phyloP scores from a whole-genome alignment of 2,888 invertebrate species.

The Troides oblongomaculatus region DNA sequence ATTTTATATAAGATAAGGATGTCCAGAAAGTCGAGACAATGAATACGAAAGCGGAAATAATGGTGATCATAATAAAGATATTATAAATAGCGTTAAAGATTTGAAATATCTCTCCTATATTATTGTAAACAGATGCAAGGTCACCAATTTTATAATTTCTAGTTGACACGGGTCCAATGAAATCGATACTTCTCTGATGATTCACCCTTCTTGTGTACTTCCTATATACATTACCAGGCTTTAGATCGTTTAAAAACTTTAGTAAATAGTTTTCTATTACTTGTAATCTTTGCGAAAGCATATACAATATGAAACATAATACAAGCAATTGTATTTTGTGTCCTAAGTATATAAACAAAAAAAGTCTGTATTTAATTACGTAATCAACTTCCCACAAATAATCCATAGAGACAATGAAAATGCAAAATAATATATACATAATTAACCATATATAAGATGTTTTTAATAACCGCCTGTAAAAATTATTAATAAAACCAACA shows the following conservation, averaged over 20 bases:
- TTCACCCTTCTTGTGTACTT: slow-evolving; percentile 32
- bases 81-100: slow-evolving; percentile 52
- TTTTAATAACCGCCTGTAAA: not conserved
- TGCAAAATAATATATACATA: slow-evolving; percentile 3
- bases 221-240: slow-evolving; percentile 27
- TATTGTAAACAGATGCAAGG: slow-evolving; percentile 48
- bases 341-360: not conserved
- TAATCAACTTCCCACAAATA: not conserved
- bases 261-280: slow-evolving; percentile 50
- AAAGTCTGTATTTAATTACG: not conserved
- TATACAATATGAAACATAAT: slow-evolving; percentile 14
- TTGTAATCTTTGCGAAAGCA: slow-evolving; percentile 38
- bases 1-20: slow-evolving; percentile 47
- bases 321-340: slow-evolving; percentile 6
- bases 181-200: slow-evolving; percentile 37
- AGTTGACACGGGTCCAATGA: slow-evolving; percentile 44
- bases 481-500: not conserved
- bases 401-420: not conserved
- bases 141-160: slow-evolving; percentile 50
- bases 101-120: slow-evolving; percentile 46
- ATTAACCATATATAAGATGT: not conserved
- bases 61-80: slow-evolving; percentile 42
- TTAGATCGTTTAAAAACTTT: slow-evolving; percentile 45
- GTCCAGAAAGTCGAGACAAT: slow-evolving; percentile 55
- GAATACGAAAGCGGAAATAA: slow-evolving; percentile 48